A percentile compares a stretch with the other conserved stretches of the same genome.
phyloP scores from a whole-genome alignment of 2,888 invertebrate species.

The Sinelater perroti region DNA sequence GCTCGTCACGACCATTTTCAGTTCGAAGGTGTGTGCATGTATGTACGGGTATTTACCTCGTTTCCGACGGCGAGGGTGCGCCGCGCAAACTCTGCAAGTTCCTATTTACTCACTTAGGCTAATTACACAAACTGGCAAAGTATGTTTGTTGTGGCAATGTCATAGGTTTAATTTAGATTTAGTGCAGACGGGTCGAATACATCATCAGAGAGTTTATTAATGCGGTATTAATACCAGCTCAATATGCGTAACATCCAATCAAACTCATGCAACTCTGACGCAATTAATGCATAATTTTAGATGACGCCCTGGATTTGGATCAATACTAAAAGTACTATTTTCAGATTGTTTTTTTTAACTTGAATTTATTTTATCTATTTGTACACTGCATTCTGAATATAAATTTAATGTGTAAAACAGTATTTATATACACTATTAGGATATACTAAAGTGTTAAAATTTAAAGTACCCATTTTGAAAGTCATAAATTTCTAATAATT shows the following conservation, averaged over 20 bases:
- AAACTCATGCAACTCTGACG: no score
- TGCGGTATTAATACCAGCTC: constrained; percentile 7
- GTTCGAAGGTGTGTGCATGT: constrained; percentile 33
- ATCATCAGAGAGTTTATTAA: constrained; percentile 17
- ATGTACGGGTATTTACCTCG: constrained; percentile 21
- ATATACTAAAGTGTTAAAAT: no score
- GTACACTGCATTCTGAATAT: no score
- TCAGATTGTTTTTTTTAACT: no score
- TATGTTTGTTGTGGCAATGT: constrained; percentile 18
- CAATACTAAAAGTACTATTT: no score
- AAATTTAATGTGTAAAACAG: no score
- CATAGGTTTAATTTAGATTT: constrained; percentile 18
- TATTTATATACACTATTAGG: no score
- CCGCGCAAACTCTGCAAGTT: constrained; percentile 14
- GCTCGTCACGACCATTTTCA: constrained; percentile 39
- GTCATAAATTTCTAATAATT: no score
- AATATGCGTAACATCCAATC: constrained; percentile 8
- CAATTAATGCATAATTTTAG: no score
- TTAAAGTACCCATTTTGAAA: no score
- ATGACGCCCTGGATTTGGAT: no score
- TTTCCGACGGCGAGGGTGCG: constrained; percentile 15
- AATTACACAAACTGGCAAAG: constrained; percentile 22
- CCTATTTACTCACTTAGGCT: constrained; percentile 21
- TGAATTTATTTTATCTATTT: no score
- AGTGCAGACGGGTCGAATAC: constrained; percentile 16